phyloP scores from a whole-genome alignment of 1,140 invertebrate species.

The Lasaia peninsularis region DNA sequence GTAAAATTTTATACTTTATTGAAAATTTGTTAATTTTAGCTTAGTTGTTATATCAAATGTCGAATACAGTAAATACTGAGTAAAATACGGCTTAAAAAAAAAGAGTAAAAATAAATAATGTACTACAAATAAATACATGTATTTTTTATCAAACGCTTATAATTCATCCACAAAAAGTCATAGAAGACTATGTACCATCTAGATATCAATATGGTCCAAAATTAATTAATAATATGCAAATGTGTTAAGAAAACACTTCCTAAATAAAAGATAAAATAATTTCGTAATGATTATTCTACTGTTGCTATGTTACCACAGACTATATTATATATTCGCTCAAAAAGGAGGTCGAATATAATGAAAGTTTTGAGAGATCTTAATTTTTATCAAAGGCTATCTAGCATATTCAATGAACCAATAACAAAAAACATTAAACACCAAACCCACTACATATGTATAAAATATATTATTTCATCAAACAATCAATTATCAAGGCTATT shows the following conservation, averaged over 20 bases:
- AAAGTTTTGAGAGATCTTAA: not conserved
- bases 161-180: too few relatives aligned
- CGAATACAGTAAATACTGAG: too few relatives aligned
- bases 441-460: not conserved
- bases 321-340: not conserved
- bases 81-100: too few relatives aligned
- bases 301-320: not conserved
- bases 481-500: constrained; percentile 1
- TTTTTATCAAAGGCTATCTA: not conserved
- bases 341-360: constrained; percentile 19
- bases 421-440: not conserved
- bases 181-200: too few relatives aligned
- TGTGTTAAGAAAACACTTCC: not conserved
- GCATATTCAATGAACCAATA: not conserved
- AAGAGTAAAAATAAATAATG: too few relatives aligned
- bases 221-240: not conserved
- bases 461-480: not conserved
- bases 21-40: too few relatives aligned
- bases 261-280: not conserved
- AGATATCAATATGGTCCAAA: too few relatives aligned
- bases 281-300: not conserved
- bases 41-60: too few relatives aligned
- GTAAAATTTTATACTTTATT: not conserved
- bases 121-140: too few relatives aligned
- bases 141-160: too few relatives aligned